These are phyloP conservation scores for Moxostoma hubbsi DNA, from an alignment of 2,797 vertebrate species.

Conservation along the genomic window DNA sequence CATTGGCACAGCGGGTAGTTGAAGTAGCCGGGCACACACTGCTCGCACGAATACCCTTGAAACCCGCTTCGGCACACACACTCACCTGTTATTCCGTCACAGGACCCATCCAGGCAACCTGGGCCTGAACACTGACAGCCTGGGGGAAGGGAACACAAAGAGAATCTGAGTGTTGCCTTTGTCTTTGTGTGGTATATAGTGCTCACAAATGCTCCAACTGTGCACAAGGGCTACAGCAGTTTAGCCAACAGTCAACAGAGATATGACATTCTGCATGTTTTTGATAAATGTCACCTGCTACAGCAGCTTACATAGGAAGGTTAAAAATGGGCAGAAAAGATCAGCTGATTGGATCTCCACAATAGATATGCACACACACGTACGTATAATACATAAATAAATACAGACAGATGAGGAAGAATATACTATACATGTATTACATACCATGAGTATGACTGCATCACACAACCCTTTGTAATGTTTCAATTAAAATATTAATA, in stretches of 20 bases:
- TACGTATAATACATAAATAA: not conserved
- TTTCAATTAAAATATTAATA: too few relatives aligned
- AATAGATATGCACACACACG: not conserved
- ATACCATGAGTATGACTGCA: too few relatives aligned
- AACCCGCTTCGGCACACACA: slow-evolving; percentile 86
- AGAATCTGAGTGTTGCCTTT: slow-evolving; percentile 21
- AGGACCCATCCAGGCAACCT: slow-evolving; percentile 82
- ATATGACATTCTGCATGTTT: slow-evolving; percentile 13
- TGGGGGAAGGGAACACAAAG: slow-evolving; percentile 55
- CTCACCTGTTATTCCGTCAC: slow-evolving; percentile 83
- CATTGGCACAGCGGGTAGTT: slow-evolving; percentile 92
- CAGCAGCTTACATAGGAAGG: slow-evolving; percentile 7
- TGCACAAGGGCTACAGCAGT: slow-evolving; percentile 25
- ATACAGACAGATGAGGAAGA: not conserved
- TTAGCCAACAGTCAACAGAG: slow-evolving; percentile 6
- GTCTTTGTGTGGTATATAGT: slow-evolving; percentile 36
- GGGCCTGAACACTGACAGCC: slow-evolving; percentile 88
- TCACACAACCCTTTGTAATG: too few relatives aligned
- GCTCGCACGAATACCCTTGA: slow-evolving; percentile 83
- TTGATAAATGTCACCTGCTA: slow-evolving; percentile 33
- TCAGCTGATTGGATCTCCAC: slow-evolving; percentile 15
- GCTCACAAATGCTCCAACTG: slow-evolving; percentile 28
- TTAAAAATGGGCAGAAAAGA: not conserved
- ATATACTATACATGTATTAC: too few relatives aligned
- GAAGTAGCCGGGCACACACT: slow-evolving; percentile 88